Conservation (phyloP, 2,888 invertebrate genomes). For the Phorcus lineatus region DNA sequence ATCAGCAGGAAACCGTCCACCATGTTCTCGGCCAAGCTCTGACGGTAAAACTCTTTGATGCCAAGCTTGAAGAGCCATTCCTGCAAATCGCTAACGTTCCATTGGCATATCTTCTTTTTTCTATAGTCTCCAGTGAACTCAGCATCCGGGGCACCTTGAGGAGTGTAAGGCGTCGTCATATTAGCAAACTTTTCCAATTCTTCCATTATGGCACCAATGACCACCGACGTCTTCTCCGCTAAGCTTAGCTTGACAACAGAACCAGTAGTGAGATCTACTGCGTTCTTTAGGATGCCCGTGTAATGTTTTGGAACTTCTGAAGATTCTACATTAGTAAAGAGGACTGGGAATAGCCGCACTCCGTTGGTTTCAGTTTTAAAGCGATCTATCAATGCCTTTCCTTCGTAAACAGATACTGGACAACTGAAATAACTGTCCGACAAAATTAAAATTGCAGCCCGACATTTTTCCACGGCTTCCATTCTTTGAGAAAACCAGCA, state of each 20-base stretch:
- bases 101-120: slow-evolving; percentile 71
- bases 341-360: slow-evolving; percentile 66
- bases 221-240: slow-evolving; percentile 72
- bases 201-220: slow-evolving; percentile 70
- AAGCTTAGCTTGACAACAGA: slow-evolving; percentile 56
- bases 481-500: slow-evolving; percentile 73
- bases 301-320: slow-evolving; percentile 65
- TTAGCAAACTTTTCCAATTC: slow-evolving; percentile 69
- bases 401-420: slow-evolving; percentile 72
- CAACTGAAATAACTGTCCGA: slow-evolving; percentile 72
- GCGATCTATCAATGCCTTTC: slow-evolving; percentile 69
- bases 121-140: slow-evolving; percentile 71
- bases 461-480: slow-evolving; percentile 73
- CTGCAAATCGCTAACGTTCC: slow-evolving; percentile 71
- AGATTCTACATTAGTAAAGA: slow-evolving; percentile 59
- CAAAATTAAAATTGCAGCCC: slow-evolving; percentile 69
- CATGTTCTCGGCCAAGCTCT: slow-evolving; percentile 72
- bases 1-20: slow-evolving; percentile 74
- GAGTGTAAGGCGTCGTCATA: slow-evolving; percentile 55
- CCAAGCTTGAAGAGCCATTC: slow-evolving; percentile 73
- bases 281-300: slow-evolving; percentile 48
- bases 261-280: slow-evolving; percentile 61
- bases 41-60: slow-evolving; percentile 73
- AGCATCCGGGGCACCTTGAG: slow-evolving; percentile 57
- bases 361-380: slow-evolving; percentile 53